These are phyloP conservation scores for Psilopsiagon aymara DNA, from an alignment of 2,113 vertebrate genomes.

Conservation along the genomic window DNA sequence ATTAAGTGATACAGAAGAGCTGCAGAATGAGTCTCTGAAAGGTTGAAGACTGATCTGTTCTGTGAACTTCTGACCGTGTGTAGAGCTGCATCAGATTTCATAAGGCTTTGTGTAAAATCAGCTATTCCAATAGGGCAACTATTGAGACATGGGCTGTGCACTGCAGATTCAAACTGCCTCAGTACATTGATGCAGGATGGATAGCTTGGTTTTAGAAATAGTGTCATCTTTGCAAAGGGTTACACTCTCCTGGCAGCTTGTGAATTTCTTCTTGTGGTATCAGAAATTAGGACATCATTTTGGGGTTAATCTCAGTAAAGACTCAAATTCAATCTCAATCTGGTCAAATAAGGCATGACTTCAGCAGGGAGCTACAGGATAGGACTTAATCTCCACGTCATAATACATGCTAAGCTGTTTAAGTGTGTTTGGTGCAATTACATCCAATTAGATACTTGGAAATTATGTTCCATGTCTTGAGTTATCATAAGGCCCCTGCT, in stretches of 20 bases:
- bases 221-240: not conserved
- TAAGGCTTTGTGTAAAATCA: not conserved
- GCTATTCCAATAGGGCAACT: not conserved
- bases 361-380: not conserved
- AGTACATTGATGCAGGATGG: not conserved
- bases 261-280: not conserved
- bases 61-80: not conserved
- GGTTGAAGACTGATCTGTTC: not conserved
- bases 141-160: not conserved
- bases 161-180: not conserved
- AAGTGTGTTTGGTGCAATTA: slow-evolving; percentile 35
- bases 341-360: not conserved
- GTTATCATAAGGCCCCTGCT: not conserved
- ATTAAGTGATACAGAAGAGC: not conserved
- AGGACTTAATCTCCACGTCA: not conserved
- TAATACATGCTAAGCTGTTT: slow-evolving; percentile 7
- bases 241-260: not conserved
- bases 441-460: slow-evolving; percentile 7
- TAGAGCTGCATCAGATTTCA: not conserved
- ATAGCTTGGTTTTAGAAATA: not conserved
- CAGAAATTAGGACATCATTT: not conserved
- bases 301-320: not conserved
- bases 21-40: not conserved
- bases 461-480: not conserved
- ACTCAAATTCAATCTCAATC: not conserved